Evolutionary conservation across 2,888 invertebrate species (phyloP).

Genomic region (Phyllotreta striolata): DNA sequence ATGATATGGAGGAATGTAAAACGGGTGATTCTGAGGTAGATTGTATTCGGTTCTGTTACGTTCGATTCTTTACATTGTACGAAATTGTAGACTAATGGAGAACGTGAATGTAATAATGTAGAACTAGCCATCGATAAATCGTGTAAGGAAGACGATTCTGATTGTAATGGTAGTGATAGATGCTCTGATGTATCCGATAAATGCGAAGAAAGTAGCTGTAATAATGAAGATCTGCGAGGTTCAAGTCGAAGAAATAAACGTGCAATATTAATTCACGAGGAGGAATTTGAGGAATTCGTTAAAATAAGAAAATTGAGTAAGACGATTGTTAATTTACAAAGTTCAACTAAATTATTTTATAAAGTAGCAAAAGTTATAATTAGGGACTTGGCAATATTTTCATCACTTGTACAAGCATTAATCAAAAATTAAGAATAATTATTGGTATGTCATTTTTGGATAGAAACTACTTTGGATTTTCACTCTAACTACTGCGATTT

Average conservation of each 20-base stretch:
- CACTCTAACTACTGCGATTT: too few species aligned
- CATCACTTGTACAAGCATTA: too few species aligned
- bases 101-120: conserved; percentile 6
- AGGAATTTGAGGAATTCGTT: conserved; percentile 41
- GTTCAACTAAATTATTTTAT: not conserved
- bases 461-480: too few species aligned
- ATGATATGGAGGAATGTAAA: conserved; percentile 25
- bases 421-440: too few species aligned
- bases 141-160: conserved; percentile 24
- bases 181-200: conserved; percentile 12
- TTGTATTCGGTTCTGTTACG: not conserved
- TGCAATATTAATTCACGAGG: conserved; percentile 25
- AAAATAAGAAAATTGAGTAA: conserved; percentile 41
- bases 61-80: conserved; percentile 5
- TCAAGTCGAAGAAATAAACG: conserved; percentile 20
- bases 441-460: too few species aligned
- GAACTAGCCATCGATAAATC: not conserved
- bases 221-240: conserved; percentile 14
- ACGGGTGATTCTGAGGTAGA: conserved; percentile 24
- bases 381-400: too few species aligned
- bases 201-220: conserved; percentile 18
- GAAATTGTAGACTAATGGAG: conserved; percentile 18
- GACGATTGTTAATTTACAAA: not conserved
- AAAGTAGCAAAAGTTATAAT: too few species aligned
- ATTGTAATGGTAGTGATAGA: conserved; percentile 13